These are phyloP conservation scores for Scaptomyza graminum DNA, from an alignment of 1,140 invertebrate genomes.

Conservation along the genomic window DNA sequence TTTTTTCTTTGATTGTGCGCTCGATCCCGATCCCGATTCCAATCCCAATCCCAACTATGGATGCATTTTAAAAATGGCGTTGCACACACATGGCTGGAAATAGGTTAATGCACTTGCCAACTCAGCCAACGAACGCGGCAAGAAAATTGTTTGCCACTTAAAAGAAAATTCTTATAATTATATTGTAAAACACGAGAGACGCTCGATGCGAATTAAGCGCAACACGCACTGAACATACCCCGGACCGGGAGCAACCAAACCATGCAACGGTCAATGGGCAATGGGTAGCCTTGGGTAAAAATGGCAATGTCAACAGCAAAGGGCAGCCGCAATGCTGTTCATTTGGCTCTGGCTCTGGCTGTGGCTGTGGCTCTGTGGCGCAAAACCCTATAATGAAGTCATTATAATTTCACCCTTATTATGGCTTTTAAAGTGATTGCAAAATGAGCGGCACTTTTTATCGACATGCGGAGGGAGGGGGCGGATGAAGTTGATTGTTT, in stretches of 20 bases:
- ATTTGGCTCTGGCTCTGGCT: background rate
- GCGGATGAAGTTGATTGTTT: constrained; percentile 23
- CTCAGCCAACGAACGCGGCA: background rate
- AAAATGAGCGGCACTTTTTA: constrained; percentile 60
- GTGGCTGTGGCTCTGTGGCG: background rate
- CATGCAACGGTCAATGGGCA: constrained; percentile 5
- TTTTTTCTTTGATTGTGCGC: constrained; percentile 61
- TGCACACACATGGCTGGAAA: constrained; percentile 35
- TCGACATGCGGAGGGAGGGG: constrained; percentile 12
- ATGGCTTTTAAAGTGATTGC: constrained; percentile 82
- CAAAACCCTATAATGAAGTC: constrained; percentile 65
- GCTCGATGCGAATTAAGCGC: constrained; percentile 52
- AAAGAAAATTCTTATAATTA: constrained; percentile 59
- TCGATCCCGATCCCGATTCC: constrained; percentile 25
- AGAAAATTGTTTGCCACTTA: constrained; percentile 43
- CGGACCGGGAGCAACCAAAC: background rate
- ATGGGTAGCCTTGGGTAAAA: constrained; percentile 14
- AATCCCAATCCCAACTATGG: constrained; percentile 9
- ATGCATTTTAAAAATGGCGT: constrained; percentile 48
- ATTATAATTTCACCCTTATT: constrained; percentile 83
- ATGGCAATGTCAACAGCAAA: constrained; percentile 72
- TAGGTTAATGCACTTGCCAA: constrained; percentile 52
- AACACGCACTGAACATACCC: constrained; percentile 63
- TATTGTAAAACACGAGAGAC: constrained; percentile 53
- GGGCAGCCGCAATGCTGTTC: constrained; percentile 18